A percentile compares a stretch with the other conserved stretches of the same genome.
Evolutionary conservation across 2,797 vertebrate species (phyloP).

Genomic region (Glossophaga mutica): DNA sequence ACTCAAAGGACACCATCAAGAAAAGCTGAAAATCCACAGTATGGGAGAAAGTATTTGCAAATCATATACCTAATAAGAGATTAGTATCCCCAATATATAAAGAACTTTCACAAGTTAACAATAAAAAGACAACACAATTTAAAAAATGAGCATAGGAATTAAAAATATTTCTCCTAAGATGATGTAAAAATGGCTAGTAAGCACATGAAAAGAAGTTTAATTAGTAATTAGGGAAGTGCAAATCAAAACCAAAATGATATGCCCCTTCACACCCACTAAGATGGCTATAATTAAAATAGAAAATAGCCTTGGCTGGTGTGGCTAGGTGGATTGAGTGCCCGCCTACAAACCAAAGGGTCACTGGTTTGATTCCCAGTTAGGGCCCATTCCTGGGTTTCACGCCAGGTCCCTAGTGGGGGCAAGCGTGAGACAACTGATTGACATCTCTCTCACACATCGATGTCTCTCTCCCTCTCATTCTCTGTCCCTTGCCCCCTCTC

Average conservation of each 20-base stretch:
- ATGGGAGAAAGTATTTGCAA: background rate
- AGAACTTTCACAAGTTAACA: background rate
- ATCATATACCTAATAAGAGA: background rate
- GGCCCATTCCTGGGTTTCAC: too few species aligned
- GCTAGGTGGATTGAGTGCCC: too few species aligned
- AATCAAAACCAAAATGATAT: conserved; percentile 2
- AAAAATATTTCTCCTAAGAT: conserved; percentile 30
- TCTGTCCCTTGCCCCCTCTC: too few species aligned
- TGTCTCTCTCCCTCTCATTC: too few species aligned
- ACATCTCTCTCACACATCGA: too few species aligned
- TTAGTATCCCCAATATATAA: background rate
- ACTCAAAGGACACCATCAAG: conserved; percentile 7
- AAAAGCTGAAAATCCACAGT: background rate
- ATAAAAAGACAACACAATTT: background rate
- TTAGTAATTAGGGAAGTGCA: conserved; percentile 11
- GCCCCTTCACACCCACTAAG: background rate
- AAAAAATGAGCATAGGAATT: conserved; percentile 21
- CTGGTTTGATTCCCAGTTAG: too few species aligned
- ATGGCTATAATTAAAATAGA: background rate
- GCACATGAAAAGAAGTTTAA: conserved; percentile 30
- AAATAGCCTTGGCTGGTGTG: background rate
- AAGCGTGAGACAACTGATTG: too few species aligned
- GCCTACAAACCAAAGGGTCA: too few species aligned
- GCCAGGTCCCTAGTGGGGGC: too few species aligned
- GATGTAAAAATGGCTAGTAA: background rate